Evolutionary conservation across 2,797 vertebrate species (phyloP).

Genomic region (Ataeniobius toweri): DNA sequence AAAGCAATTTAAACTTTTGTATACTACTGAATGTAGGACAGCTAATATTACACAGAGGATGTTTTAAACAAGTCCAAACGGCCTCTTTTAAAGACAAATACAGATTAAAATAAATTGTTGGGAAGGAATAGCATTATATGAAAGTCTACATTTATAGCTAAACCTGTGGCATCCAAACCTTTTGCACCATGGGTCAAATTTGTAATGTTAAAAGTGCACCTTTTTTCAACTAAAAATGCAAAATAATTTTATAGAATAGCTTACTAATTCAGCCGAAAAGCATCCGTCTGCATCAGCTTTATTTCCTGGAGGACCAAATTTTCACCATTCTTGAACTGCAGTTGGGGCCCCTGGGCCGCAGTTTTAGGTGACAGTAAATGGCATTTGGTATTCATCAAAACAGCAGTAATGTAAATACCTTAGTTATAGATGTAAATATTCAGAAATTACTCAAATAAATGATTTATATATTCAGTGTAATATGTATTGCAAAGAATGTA

Average conservation of each 20-base stretch:
- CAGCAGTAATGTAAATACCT: not conserved
- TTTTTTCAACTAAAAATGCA: not conserved
- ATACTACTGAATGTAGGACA: conserved; percentile 4
- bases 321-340: no score
- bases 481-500: not conserved
- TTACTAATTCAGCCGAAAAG: no score
- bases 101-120: not conserved
- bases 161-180: not conserved
- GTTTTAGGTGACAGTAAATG: no score
- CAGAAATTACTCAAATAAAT: not conserved
- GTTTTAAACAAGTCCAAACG: not conserved
- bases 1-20: not conserved
- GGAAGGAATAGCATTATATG: not conserved
- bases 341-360: no score
- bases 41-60: not conserved
- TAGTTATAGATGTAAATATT: not conserved
- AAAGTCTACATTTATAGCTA: not conserved
- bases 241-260: not conserved
- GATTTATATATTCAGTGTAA: not conserved
- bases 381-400: not conserved
- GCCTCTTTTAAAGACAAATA: not conserved
- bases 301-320: no score
- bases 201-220: no score
- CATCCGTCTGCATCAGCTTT: no score
- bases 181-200: no score